phyloP scores from a whole-genome alignment of 2,113 vertebrate genomes.

The Pipra filicauda region DNA sequence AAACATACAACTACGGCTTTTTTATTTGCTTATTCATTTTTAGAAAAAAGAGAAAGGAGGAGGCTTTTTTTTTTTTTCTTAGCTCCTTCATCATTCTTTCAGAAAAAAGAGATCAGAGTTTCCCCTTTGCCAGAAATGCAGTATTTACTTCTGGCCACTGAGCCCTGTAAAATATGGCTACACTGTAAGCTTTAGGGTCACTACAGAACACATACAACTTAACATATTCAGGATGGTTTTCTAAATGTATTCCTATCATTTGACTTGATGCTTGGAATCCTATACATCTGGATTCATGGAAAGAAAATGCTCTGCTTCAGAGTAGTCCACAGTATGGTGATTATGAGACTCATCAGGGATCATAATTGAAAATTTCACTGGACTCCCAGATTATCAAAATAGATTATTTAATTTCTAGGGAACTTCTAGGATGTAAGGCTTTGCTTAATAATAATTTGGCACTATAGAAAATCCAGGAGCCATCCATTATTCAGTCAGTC shows the following conservation, averaged over 20 bases:
- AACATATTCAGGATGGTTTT: neutral
- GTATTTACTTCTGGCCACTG: neutral
- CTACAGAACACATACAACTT: neutral
- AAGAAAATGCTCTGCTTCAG: neutral
- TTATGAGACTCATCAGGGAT: neutral
- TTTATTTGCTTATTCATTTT: neutral
- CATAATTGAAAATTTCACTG: neutral
- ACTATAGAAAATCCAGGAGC: neutral
- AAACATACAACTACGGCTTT: neutral
- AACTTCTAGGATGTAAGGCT: neutral
- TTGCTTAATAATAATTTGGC: neutral
- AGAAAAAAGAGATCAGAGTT: neutral
- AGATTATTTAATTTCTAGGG: neutral
- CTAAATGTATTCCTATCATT: neutral
- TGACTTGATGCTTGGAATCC: neutral
- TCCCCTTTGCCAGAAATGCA: neutral
- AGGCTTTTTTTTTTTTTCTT: neutral
- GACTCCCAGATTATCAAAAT: neutral
- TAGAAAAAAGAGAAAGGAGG: neutral
- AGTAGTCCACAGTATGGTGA: neutral
- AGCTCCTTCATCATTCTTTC: neutral
- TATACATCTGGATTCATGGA: neutral
- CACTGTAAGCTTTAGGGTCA: neutral
- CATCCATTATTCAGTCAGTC: slow-evolving; percentile 67
- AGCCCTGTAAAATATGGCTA: neutral